Evolutionary conservation across 2,888 invertebrate species (phyloP).

Genomic region (Acronicta alni): DNA sequence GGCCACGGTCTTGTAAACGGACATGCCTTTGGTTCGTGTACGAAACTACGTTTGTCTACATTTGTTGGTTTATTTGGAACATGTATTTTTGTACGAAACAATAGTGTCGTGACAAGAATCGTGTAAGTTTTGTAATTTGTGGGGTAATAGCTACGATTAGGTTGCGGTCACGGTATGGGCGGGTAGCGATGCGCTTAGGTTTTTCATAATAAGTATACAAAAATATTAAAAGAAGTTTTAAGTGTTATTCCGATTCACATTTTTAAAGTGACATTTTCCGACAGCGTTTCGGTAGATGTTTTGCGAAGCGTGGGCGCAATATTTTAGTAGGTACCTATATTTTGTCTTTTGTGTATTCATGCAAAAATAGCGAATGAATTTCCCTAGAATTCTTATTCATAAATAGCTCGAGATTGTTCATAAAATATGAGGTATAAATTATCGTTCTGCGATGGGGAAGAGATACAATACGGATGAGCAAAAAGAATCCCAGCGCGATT

Average conservation of each 20-base stretch:
- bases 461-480: conserved; percentile 43
- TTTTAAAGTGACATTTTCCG: no score
- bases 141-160: conserved; percentile 29
- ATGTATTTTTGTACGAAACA: conserved; percentile 53
- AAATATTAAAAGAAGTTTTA: no score
- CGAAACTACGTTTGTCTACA: conserved; percentile 56
- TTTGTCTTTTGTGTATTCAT: no score
- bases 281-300: no score
- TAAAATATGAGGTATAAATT: conserved; percentile 43
- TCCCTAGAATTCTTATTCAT: conserved; percentile 8
- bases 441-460: conserved; percentile 26
- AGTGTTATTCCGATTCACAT: no score
- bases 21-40: conserved; percentile 60
- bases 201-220: neutral
- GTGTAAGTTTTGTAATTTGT: conserved; percentile 49
- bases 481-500: conserved; percentile 40
- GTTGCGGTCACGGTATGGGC: conserved; percentile 3
- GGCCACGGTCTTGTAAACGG: conserved; percentile 59
- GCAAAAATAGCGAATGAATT: no score
- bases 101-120: conserved; percentile 50
- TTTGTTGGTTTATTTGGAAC: conserved; percentile 54
- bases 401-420: conserved; percentile 15
- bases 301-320: no score
- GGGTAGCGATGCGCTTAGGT: neutral
- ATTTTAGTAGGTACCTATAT: no score